Percentiles rank a stretch among this genome's conserved stretches.
Conservation (phyloP, 2,113 vertebrate genomes). For the Perca schrenkii region DNA sequence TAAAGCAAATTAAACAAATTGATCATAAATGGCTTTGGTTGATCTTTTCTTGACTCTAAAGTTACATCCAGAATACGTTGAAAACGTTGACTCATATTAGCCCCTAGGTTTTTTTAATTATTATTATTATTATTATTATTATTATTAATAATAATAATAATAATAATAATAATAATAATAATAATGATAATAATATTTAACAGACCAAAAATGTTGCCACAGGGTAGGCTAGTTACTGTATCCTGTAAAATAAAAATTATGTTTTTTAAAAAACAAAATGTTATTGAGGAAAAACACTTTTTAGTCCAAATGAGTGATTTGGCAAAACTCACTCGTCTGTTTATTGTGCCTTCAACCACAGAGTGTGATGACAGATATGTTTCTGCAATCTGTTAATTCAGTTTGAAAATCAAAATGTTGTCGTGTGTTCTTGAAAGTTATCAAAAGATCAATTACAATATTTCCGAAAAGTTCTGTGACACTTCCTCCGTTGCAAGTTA, state of each 20-base stretch:
- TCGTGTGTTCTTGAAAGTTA: neutral
- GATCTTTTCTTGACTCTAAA: neutral
- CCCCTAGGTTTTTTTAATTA: too few species aligned
- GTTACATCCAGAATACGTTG: neutral
- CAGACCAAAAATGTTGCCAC: neutral
- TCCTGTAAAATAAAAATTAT: neutral
- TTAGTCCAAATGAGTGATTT: neutral
- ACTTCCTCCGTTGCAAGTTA: neutral
- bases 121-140: neutral
- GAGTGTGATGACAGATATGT: neutral
- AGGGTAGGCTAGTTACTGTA: neutral
- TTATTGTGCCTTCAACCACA: neutral
- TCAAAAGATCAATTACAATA: neutral
- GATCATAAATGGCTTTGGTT: neutral
- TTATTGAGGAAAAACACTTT: neutral
- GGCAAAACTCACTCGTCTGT: neutral
- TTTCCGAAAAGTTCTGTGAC: neutral
- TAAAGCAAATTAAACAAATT: neutral
- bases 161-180: neutral
- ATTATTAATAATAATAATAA: too few species aligned
- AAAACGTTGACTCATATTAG: neutral
- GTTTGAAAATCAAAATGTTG: neutral
- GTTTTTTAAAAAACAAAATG: neutral
- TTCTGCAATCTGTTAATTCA: neutral
- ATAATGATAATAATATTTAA: neutral